phyloP scores from a whole-genome alignment of 2,113 vertebrate genomes.

The Apteryx owenii region DNA sequence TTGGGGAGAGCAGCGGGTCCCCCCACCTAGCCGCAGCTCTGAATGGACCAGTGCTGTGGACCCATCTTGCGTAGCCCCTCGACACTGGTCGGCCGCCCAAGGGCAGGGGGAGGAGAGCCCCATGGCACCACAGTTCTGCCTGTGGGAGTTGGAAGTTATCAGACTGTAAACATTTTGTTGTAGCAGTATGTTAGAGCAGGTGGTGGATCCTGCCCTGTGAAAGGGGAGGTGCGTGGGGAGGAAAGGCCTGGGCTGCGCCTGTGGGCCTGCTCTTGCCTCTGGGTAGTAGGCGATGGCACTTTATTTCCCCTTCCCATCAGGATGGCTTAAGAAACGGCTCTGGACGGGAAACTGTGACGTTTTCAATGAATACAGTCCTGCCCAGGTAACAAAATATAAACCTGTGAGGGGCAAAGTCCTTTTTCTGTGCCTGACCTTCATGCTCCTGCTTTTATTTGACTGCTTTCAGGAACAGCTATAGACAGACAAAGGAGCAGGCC shows the following conservation, averaged over 20 bases:
- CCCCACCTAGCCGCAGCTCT: not conserved
- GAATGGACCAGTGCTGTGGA: not conserved
- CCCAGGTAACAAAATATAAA: constrained; percentile 3
- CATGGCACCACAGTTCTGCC: not conserved
- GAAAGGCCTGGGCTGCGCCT: not conserved
- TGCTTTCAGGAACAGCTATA: not conserved
- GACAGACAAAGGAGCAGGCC: not conserved
- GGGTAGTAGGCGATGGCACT: not conserved
- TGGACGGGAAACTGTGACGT: not conserved
- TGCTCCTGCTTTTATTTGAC: not conserved
- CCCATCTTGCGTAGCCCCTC: not conserved
- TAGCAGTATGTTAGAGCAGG: not conserved
- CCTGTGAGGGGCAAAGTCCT: not conserved
- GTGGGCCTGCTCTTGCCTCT: not conserved
- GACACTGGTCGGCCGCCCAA: rapidly evolving
- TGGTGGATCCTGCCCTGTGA: not conserved
- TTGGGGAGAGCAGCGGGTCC: not conserved
- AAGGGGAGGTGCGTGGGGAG: not conserved
- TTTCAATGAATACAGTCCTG: not conserved
- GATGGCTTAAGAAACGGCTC: not conserved
- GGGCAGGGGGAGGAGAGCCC: not conserved
- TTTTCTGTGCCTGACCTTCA: not conserved
- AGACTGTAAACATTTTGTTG: constrained; percentile 38
- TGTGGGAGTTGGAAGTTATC: not conserved
- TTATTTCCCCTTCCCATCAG: not conserved